phyloP scores from a whole-genome alignment of 1,140 invertebrate species.

The Procambarus virginalis region DNA sequence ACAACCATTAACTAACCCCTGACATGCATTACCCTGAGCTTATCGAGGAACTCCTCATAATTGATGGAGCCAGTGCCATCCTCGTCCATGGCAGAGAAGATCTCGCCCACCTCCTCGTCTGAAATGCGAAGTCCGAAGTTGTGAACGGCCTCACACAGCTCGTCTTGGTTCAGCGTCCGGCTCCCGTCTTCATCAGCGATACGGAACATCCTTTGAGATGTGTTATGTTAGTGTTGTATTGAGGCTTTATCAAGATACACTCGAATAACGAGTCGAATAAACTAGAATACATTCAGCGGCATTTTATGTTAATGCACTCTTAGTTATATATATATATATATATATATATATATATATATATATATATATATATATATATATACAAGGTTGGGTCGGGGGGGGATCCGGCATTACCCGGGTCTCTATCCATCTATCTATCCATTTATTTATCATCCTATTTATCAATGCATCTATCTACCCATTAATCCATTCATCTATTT shows the following conservation, averaged over 20 bases:
- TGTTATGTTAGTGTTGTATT: background rate
- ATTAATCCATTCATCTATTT: too few species aligned
- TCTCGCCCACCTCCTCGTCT: constrained; percentile 80
- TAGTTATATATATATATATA: background rate
- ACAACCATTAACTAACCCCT: background rate
- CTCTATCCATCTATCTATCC: too few species aligned
- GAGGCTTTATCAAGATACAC: too few species aligned
- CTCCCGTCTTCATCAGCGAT: constrained; percentile 94
- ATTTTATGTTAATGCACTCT: too few species aligned
- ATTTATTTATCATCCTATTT: too few species aligned
- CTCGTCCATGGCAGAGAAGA: constrained; percentile 87
- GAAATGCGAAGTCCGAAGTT: constrained; percentile 86
- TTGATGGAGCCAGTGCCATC: constrained; percentile 89
- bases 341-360: too few species aligned
- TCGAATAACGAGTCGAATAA: background rate
- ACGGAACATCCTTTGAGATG: constrained; percentile 84
- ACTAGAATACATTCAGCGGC: background rate
- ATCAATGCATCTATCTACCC: too few species aligned
- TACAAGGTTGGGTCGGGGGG: too few species aligned
- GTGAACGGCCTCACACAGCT: constrained; percentile 87
- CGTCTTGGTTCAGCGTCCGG: constrained; percentile 86
- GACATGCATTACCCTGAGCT: constrained; percentile 75
- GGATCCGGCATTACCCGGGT: too few species aligned
- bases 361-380: background rate
- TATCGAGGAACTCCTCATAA: constrained; percentile 92